phyloP scores from a whole-genome alignment of 2,888 invertebrate species.

The Epinotia brunnichana region DNA sequence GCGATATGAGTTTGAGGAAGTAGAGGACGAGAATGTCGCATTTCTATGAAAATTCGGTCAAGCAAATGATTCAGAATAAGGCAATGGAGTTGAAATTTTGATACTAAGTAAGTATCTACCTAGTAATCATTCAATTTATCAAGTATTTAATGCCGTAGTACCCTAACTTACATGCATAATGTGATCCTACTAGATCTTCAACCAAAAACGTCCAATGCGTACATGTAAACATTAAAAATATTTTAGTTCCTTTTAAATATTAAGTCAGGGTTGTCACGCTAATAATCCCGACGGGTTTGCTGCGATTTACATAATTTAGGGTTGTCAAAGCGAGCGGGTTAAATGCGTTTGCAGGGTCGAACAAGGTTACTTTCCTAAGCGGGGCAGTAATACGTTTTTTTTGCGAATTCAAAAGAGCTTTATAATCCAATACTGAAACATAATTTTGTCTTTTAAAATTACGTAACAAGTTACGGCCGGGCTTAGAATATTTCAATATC shows the following conservation, averaged over 20 bases:
- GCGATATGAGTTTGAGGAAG: too few species aligned
- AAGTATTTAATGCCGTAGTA: too few species aligned
- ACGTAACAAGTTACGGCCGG: conserved; percentile 28
- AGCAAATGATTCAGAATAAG: too few species aligned
- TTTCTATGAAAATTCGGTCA: too few species aligned
- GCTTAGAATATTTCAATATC: conserved; percentile 17
- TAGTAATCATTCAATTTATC: too few species aligned
- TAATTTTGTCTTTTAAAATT: conserved; percentile 39
- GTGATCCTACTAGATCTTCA: background rate
- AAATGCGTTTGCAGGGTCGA: conserved; percentile 36
- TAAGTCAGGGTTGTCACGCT: conserved; percentile 25
- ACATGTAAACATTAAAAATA: background rate
- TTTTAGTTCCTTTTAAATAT: conserved; percentile 24
- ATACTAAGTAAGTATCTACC: too few species aligned
- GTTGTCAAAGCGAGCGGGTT: conserved; percentile 43
- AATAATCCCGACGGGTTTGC: conserved; percentile 34
- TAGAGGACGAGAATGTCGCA: too few species aligned
- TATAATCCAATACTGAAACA: conserved; percentile 36
- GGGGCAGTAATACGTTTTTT: conserved; percentile 40
- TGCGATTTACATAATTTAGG: conserved; percentile 39
- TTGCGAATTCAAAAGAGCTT: conserved; percentile 40
- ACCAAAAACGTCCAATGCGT: background rate
- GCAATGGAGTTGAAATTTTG: too few species aligned
- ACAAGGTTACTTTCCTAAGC: conserved; percentile 37
- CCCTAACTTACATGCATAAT: too few species aligned